Evolutionary conservation across 2,797 vertebrate genomes (phyloP), one percentile per base, ranked within the genome.

Genomic region (Lacerta viridis): DNA sequence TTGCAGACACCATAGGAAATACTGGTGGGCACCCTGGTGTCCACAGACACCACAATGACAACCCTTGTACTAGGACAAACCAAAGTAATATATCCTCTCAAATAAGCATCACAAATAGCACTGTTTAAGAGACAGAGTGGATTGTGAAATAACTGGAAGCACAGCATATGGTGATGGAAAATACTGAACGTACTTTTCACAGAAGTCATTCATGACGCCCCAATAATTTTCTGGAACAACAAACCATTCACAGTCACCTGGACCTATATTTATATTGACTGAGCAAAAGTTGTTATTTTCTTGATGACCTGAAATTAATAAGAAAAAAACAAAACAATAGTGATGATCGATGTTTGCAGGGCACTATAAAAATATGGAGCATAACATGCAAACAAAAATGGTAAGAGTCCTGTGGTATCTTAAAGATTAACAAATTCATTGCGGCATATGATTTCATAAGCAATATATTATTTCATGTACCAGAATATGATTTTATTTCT

Each of bases 201-300:
- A 99, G 97, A 99, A 99, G 87, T 97, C 98, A 97, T 99, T 99
- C 97, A 99, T 98, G 89, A 98, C 96, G 91, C 98, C 98, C 99
- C 99, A 99, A 95, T 99, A 99, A 75, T 97, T 96, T 97, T 99
- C 99, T 61, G 99, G 98, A 87, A 99, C 99, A 89, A 99, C 98
- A 93, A 99, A 99, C 99, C 99, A 99, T 97, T 99, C 99, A 92
- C 99, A 99, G 96, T 99, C 99, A 91, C 99, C 99, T 9, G 99
- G 99, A 81, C 99, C 99, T 69, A 99, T 99, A 93, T 99, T 99
- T 96, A 99, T 98, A 96, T 99, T 99, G 94, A 99, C 99, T 25
- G 99, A 99, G 96, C 98, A 98, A 92, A 99, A 99, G 92, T 99
- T 99, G 97, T 99, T 99, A 97, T 99, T 99, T 97, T 99, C 99